Percentiles rank a stretch among this genome's conserved stretches.
Conservation (phyloP, 2,797 vertebrate species). For the Erethizon dorsatum region DNA sequence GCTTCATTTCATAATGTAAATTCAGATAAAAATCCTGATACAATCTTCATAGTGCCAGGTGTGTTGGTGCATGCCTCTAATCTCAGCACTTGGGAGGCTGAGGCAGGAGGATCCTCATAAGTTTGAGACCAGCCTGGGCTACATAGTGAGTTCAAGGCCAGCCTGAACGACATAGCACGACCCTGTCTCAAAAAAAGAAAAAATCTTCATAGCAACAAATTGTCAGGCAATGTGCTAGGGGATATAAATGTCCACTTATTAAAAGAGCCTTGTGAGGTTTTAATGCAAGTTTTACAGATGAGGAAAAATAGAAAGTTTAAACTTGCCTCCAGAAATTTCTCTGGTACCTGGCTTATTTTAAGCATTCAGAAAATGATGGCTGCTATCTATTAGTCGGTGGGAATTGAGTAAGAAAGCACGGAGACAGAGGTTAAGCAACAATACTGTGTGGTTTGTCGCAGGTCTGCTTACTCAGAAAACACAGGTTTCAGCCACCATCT, state of each 20-base stretch:
- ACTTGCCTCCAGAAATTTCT: constrained; percentile 31
- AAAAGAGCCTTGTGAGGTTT: not conserved
- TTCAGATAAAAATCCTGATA: constrained; percentile 13
- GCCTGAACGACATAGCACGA: not conserved
- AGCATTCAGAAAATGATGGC: not conserved
- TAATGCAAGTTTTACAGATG: not conserved
- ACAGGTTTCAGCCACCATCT: not conserved
- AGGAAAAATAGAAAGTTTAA: constrained; percentile 21
- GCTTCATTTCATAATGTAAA: constrained; percentile 40
- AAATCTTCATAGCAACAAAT: constrained; percentile 16
- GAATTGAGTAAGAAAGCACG: not conserved
- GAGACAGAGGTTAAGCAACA: not conserved
- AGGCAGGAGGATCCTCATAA: not conserved
- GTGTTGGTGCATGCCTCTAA: not conserved
- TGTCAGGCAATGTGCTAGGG: not conserved
- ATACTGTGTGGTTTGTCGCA: not conserved
- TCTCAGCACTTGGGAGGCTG: not conserved
- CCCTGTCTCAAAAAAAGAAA: not conserved
- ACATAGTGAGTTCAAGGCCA: not conserved
- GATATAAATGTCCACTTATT: not conserved
- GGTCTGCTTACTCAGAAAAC: constrained; percentile 22
- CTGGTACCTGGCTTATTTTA: not conserved
- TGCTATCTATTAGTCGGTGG: not conserved
- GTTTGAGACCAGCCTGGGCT: not conserved
- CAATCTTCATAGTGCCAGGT: not conserved